These are phyloP conservation scores for Desmophyllum pertusum DNA, from an alignment of 92 coral and sea anemone genomes.

Conservation along the genomic window DNA sequence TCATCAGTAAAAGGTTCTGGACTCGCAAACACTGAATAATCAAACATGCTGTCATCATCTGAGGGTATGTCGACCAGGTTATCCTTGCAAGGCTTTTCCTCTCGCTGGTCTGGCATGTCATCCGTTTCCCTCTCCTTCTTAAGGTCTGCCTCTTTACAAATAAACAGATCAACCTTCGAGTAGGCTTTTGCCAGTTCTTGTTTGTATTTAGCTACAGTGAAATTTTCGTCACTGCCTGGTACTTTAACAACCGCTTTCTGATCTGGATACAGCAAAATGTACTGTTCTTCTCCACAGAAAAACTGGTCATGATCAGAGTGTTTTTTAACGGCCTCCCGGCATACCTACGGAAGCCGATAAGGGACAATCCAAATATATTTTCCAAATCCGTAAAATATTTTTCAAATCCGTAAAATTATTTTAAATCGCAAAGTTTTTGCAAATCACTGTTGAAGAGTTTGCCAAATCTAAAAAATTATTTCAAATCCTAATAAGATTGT, in stretches of 20 bases:
- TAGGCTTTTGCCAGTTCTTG: not conserved
- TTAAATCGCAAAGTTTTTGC: no score
- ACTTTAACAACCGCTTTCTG: constrained; percentile 20
- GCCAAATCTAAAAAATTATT: no score
- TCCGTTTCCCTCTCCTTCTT: not conserved
- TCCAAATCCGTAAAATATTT: no score
- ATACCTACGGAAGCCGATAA: no score
- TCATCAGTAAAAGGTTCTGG: not conserved
- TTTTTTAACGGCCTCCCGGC: no score
- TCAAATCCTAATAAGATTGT: no score
- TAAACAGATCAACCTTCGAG: constrained; percentile 13
- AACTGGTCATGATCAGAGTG: no score
- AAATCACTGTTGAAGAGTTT: no score
- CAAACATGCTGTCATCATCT: constrained; percentile 17
- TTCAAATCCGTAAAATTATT: no score
- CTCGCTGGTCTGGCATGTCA: not conserved
- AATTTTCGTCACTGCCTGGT: constrained; percentile 25
- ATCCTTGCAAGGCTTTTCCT: not conserved
- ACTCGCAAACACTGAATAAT: not conserved
- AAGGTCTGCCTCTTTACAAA: constrained; percentile 15
- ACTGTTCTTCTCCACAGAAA: no score
- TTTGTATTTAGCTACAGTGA: constrained; percentile 35
- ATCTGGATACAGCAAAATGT: no score
- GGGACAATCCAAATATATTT: no score
- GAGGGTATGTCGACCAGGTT: constrained; percentile 4